Conservation (phyloP, 2,797 vertebrate genomes). For the Erethizon dorsatum region DNA sequence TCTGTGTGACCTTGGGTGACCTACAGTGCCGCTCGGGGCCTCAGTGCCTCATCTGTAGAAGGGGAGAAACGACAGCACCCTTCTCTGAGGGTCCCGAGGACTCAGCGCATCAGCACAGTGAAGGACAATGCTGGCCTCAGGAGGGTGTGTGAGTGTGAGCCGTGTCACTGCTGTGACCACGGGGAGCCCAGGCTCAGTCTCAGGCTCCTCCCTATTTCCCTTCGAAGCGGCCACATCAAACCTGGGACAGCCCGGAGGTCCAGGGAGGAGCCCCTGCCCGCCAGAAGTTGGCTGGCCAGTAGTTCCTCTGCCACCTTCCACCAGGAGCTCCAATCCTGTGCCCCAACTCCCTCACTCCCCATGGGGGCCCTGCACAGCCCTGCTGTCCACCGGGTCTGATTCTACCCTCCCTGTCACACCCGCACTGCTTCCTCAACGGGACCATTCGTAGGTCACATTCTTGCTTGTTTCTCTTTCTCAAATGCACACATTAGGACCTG, state of each 20-base stretch:
- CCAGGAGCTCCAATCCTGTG: neutral
- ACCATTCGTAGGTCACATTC: neutral
- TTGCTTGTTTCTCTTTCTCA: neutral
- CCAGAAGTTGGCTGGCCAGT: neutral
- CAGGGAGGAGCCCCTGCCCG: neutral
- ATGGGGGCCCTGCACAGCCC: neutral
- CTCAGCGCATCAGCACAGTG: accelerated
- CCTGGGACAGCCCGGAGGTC: neutral
- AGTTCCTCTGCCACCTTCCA: neutral
- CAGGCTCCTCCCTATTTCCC: neutral
- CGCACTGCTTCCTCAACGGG: neutral
- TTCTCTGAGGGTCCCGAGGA: neutral
- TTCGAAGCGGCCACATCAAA: neutral
- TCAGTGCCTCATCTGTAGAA: neutral
- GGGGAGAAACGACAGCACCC: neutral
- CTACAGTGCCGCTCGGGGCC: no score
- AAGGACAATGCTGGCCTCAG: neutral
- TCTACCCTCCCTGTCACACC: neutral
- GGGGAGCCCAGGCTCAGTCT: neutral
- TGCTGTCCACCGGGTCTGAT: neutral
- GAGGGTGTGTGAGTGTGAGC: no score
- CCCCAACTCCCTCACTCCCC: neutral
- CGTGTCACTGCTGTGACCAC: neutral
- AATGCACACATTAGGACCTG: neutral
- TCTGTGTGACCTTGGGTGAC: neutral